Evolutionary conservation across 2,888 invertebrate genomes (phyloP).

Genomic region (Lydus trimaculatus): DNA sequence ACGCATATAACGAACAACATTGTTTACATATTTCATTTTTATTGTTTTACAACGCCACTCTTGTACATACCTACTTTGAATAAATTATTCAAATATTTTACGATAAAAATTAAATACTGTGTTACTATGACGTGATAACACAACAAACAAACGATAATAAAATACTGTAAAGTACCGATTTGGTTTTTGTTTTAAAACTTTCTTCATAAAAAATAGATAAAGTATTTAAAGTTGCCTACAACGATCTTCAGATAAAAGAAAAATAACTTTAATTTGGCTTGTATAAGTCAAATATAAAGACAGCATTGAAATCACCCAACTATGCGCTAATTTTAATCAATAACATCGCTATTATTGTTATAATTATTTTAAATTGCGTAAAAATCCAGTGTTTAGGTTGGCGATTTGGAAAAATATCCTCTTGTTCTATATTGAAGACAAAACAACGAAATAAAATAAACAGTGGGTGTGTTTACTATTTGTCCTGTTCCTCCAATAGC

Average conservation of each 20-base stretch:
- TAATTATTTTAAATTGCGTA: no score
- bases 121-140: not conserved
- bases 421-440: not conserved
- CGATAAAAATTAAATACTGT: conserved; percentile 2
- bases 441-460: conserved; percentile 33
- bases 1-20: not conserved
- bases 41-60: not conserved
- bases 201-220: not conserved
- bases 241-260: not conserved
- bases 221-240: not conserved
- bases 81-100: conserved; percentile 6
- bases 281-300: not conserved
- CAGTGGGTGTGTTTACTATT: conserved; percentile 47
- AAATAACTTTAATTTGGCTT: no score
- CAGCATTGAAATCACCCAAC: not conserved
- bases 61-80: not conserved
- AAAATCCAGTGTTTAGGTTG: not conserved
- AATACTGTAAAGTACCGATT: not conserved
- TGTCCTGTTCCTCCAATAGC: conserved; percentile 46
- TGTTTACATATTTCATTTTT: not conserved
- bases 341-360: not conserved
- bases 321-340: not conserved
- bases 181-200: no score
- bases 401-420: not conserved
- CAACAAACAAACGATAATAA: not conserved